Conservation (phyloP, 2,888 invertebrate species). For the Tenthredo livida region DNA sequence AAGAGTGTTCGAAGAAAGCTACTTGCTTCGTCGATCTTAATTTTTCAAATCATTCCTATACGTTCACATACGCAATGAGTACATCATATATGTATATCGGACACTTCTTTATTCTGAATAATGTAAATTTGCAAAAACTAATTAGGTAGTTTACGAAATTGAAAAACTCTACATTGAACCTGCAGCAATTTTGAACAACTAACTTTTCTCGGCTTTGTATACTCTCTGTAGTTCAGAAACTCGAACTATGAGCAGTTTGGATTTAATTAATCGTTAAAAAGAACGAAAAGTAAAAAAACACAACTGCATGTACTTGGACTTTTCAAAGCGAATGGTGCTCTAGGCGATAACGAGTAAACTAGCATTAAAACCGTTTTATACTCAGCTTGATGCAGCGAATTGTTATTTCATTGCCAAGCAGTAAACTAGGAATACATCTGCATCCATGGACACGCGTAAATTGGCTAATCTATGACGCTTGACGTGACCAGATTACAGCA, state of each 20-base stretch:
- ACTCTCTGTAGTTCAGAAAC: neutral
- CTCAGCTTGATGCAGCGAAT: constrained; percentile 13
- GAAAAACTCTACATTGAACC: too few relatives aligned
- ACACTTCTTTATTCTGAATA: neutral
- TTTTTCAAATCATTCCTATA: neutral
- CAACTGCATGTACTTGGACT: neutral
- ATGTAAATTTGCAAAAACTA: neutral
- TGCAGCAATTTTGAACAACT: neutral
- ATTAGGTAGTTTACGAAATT: neutral
- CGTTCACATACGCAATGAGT: too few relatives aligned
- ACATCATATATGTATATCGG: too few relatives aligned
- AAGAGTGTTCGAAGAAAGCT: neutral
- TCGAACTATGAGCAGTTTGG: neutral
- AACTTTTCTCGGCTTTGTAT: neutral
- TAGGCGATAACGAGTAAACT: neutral
- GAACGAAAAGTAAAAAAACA: neutral
- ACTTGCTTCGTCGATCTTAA: neutral
- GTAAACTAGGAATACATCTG: constrained; percentile 24
- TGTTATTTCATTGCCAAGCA: constrained; percentile 20
- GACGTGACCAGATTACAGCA: constrained; percentile 29
- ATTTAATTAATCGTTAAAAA: neutral
- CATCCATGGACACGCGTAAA: constrained; percentile 13
- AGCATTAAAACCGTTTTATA: constrained; percentile 6
- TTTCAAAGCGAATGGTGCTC: neutral
- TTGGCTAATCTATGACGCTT: constrained; percentile 41